Conservation (phyloP, 2,888 invertebrate genomes). For the Venusia cambrica region DNA sequence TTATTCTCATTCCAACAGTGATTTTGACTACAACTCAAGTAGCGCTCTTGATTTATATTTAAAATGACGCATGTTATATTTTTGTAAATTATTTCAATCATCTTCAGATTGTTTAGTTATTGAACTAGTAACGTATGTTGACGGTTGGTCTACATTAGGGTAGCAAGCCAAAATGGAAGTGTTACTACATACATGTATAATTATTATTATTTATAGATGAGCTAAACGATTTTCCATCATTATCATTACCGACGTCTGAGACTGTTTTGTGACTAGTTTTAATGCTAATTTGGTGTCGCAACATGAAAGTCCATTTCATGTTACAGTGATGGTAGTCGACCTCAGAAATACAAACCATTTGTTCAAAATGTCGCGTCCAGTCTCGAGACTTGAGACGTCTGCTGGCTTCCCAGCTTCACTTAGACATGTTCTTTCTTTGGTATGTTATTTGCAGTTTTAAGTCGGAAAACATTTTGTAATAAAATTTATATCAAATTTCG, state of each 20-base stretch:
- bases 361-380: conserved; percentile 60
- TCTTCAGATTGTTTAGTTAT: conserved; percentile 53
- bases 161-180: conserved; percentile 26
- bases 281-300: conserved; percentile 7
- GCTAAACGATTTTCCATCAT: conserved; percentile 6
- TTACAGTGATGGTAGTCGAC: conserved; percentile 4
- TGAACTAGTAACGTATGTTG: conserved; percentile 38
- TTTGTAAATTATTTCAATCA: conserved; percentile 68
- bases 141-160: conserved; percentile 54
- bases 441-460: conserved; percentile 76
- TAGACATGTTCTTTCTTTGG: conserved; percentile 65
- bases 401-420: conserved; percentile 59
- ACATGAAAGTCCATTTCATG: conserved; percentile 1
- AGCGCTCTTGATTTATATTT: conserved; percentile 63
- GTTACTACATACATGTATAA: conserved; percentile 9
- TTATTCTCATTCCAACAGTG: conserved; percentile 69
- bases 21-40: conserved; percentile 51
- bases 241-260: conserved; percentile 6
- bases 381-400: conserved; percentile 51
- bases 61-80: conserved; percentile 65
- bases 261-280: conserved; percentile 15
- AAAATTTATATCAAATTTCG: conserved; percentile 74
- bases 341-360: conserved; percentile 1
- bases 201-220: conserved; percentile 4
- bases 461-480: conserved; percentile 75